Conservation (phyloP, 2,113 vertebrate species). For the Oryctolagus cuniculus region DNA sequence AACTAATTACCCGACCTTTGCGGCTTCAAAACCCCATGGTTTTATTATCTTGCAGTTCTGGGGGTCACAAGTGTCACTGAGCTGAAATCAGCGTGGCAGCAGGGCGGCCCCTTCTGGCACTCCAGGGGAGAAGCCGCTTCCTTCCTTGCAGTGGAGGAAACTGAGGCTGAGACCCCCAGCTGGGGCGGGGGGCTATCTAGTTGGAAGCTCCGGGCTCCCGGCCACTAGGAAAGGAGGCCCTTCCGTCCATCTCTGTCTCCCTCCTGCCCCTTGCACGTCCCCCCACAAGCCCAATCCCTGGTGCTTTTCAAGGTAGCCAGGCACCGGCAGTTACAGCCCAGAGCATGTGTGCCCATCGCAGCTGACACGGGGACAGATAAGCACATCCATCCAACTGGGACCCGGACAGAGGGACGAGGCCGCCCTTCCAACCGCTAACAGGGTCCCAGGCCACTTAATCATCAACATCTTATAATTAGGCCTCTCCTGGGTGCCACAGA, state of each 20-base stretch:
- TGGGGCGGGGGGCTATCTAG: background rate
- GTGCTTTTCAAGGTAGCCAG: background rate
- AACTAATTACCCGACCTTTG: background rate
- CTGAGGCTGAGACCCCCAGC: background rate
- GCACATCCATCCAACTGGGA: constrained; percentile 56
- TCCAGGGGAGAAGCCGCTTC: too few relatives aligned
- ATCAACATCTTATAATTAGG: constrained; percentile 75
- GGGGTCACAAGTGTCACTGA: background rate
- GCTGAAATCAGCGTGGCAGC: background rate
- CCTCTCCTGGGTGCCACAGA: constrained; percentile 44
- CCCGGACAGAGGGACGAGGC: constrained; percentile 42
- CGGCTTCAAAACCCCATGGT: background rate
- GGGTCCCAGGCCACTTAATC: constrained; percentile 72
- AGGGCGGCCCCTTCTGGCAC: background rate
- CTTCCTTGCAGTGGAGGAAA: background rate
- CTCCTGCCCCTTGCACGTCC: background rate
- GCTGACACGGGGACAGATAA: constrained; percentile 25
- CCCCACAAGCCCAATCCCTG: too few relatives aligned
- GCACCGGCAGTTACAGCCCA: background rate
- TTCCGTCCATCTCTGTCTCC: background rate
- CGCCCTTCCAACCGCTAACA: constrained; percentile 28
- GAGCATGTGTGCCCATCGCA: background rate
- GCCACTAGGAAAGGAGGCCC: background rate
- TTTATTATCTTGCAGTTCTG: background rate
- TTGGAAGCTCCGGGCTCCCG: background rate